Evolutionary conservation across 37 sponge, comb jelly and placozoan species (phyloP).

Genomic region (Oscarella lobularis): DNA sequence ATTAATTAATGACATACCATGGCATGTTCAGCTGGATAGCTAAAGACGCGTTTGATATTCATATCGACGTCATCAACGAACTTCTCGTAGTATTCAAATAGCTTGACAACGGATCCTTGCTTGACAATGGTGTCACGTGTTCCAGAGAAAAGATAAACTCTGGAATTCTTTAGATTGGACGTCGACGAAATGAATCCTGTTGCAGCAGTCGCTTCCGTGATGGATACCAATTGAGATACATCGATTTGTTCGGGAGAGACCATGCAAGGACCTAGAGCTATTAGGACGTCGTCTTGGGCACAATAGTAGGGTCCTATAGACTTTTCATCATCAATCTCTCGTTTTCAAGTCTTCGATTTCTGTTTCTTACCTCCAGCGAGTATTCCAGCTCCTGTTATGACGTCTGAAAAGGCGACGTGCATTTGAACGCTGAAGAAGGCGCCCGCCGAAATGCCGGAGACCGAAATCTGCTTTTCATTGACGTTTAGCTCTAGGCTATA

Average conservation of each 20-base stretch:
- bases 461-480: conserved; percentile 21
- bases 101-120: conserved; percentile 21
- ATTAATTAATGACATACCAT: too few species aligned
- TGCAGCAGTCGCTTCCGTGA: conserved; percentile 27
- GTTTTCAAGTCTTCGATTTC: neutral
- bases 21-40: neutral
- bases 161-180: conserved; percentile 15
- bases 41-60: neutral
- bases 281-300: conserved; percentile 26
- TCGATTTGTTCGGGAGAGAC: conserved; percentile 23
- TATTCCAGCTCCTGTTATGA: conserved; percentile 55
- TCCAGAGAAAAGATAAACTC: conserved; percentile 54
- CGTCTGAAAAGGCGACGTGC: conserved; percentile 59
- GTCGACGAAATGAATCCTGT: conserved; percentile 34
- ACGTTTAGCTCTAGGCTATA: too few species aligned
- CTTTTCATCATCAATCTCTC: neutral
- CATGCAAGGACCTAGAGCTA: conserved; percentile 40
- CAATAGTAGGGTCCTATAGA: conserved; percentile 54
- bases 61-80: neutral
- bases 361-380: conserved; percentile 52
- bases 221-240: conserved; percentile 32
- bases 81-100: neutral
- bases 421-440: conserved; percentile 70
- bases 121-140: conserved; percentile 36
- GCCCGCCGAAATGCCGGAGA: conserved; percentile 76